Evolutionary conservation across 1,140 invertebrate genomes (phyloP).

Genomic region (Cryptotermes secundus): DNA sequence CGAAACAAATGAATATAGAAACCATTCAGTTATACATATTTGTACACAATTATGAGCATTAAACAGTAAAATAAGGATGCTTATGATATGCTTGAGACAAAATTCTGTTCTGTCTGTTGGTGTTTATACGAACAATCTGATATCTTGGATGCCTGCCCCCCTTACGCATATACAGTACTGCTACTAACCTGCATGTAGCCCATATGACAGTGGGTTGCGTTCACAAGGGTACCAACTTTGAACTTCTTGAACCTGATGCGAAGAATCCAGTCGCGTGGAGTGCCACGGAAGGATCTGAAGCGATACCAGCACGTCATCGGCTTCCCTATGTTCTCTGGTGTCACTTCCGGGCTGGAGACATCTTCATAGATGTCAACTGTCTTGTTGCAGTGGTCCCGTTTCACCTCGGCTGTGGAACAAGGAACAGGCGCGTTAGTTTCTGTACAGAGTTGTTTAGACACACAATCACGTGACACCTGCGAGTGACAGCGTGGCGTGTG

Average conservation of each 20-base stretch:
- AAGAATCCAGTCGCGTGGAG: constrained; percentile 82
- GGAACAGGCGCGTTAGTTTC: constrained; percentile 24
- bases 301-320: constrained; percentile 86
- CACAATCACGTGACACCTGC: neutral
- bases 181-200: constrained; percentile 79
- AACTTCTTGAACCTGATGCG: constrained; percentile 88
- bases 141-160: too few species aligned
- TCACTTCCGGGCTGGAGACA: constrained; percentile 81
- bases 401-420: constrained; percentile 59
- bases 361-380: constrained; percentile 91
- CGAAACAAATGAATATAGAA: too few species aligned
- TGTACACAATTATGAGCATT: too few species aligned
- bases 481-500: neutral
- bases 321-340: constrained; percentile 73
- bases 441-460: neutral
- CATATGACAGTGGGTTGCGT: constrained; percentile 80
- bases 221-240: constrained; percentile 82
- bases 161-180: too few species aligned
- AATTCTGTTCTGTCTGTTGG: too few species aligned
- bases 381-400: constrained; percentile 83
- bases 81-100: too few species aligned
- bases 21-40: too few species aligned
- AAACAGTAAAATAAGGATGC: too few species aligned
- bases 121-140: too few species aligned
- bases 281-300: constrained; percentile 77